phyloP scores from a whole-genome alignment of 2,797 vertebrate species.

The Acrossocheilus wenchowensis region DNA sequence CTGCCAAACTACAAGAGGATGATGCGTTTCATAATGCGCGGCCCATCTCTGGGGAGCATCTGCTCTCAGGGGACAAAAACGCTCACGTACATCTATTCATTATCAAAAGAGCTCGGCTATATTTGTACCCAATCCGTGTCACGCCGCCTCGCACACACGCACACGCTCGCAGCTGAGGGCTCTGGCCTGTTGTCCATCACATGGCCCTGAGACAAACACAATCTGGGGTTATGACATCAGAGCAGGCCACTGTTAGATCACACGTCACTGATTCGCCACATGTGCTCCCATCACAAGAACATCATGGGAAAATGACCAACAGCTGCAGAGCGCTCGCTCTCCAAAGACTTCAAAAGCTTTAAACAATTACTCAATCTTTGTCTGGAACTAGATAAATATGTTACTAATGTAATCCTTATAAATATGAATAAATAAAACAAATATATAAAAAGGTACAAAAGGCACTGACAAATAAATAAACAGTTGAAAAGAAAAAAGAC shows the following conservation, averaged over 20 bases:
- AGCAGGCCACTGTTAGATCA: slow-evolving; percentile 48
- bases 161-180: slow-evolving; percentile 43
- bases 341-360: neutral
- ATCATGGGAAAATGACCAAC: slow-evolving; percentile 48
- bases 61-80: slow-evolving; percentile 44
- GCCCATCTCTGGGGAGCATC: slow-evolving; percentile 29
- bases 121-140: slow-evolving; percentile 43
- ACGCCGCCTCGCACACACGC: slow-evolving; percentile 5
- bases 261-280: slow-evolving; percentile 35
- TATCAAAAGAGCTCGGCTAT: slow-evolving; percentile 56
- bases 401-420: neutral
- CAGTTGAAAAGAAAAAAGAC: too few species aligned
- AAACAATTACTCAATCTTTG: neutral
- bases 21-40: slow-evolving; percentile 46
- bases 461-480: too few species aligned
- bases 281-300: slow-evolving; percentile 35
- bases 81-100: slow-evolving; percentile 54
- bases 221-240: slow-evolving; percentile 52
- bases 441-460: neutral
- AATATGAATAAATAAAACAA: neutral
- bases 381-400: neutral
- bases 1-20: slow-evolving; percentile 41
- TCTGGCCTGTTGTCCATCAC: slow-evolving; percentile 46
- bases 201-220: slow-evolving; percentile 47
- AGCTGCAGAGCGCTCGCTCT: slow-evolving; percentile 18